Conservation (phyloP, 2,113 vertebrate genomes). For the Serinus canaria region DNA sequence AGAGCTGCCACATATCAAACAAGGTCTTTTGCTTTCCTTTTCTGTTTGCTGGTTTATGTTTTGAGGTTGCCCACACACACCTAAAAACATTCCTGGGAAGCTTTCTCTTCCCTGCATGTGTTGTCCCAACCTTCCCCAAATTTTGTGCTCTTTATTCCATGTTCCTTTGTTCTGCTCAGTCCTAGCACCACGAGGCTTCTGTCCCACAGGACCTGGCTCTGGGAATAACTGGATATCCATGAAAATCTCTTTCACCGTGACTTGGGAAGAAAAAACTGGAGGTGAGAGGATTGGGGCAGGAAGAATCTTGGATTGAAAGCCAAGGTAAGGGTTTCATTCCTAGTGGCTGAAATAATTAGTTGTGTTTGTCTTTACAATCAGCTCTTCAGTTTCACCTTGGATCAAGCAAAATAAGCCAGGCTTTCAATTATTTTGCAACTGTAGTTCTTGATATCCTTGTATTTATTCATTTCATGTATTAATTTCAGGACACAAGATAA, state of each 20-base stretch:
- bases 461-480: neutral
- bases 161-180: neutral
- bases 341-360: neutral
- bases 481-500: neutral
- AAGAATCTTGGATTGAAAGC: neutral
- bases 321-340: neutral
- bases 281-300: neutral
- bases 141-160: neutral
- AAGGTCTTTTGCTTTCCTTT: neutral
- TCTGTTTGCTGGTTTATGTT: neutral
- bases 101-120: fast-evolving
- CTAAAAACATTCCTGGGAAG: neutral
- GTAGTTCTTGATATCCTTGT: neutral
- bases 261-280: neutral
- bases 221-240: neutral
- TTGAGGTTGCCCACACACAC: fast-evolving
- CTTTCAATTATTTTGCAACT: neutral
- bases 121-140: neutral
- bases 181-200: fast-evolving
- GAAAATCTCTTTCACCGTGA: neutral
- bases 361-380: neutral
- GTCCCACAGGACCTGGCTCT: neutral
- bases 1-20: fast-evolving
- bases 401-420: neutral
- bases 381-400: neutral